Evolutionary conservation across 1,140 invertebrate species (phyloP), one percentile per base, ranked within the genome.

Genomic region (Archivesica marissinica): DNA sequence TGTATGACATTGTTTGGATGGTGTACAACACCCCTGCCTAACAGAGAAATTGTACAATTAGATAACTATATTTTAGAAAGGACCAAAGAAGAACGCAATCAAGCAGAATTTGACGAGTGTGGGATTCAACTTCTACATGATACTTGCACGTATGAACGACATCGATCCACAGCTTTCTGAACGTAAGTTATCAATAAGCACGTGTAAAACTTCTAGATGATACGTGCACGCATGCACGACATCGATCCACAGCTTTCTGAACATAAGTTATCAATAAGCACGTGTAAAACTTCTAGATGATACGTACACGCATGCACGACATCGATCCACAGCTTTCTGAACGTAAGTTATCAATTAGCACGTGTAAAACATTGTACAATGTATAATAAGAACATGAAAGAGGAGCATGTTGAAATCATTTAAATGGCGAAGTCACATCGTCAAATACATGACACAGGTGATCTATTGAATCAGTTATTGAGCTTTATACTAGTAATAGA

Each of bases 51-150:
- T n/a, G n/a, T n/a, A n/a, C n/a, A n/a, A n/a, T n/a, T n/a, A n/a
- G n/a, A n/a, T n/a, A n/a, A n/a, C n/a, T 44, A 33, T 59, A 70
- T 47, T 87, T 64, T 84, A 92, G 91, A 88, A 90, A 85, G 90
- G 89, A 59, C 90, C 89, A 52, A 88, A 89, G 64, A 93, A 89
- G 61, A 90, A 88, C 66, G 90, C 89, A 2, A 44, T 93, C 72
- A 92, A 92, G 52, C 92, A 93, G 47, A 91, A 86, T 33, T 74
- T 94, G 74, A 90, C 90, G 82, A 91, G 92, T 54, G 92, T 92
- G 56, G 93, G 93, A 0, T 94, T 94, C 87, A 88, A 86, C 0
- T 94, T 90, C 84, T 94, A 92, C 82, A 78, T 93, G 11, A 92
- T 93, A 54, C 87, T 94, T 2, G 93, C 93, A 15, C 88, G 93